Evolutionary conservation across 2,113 vertebrate species (phyloP).

Genomic region (Thunnus maccoyii): DNA sequence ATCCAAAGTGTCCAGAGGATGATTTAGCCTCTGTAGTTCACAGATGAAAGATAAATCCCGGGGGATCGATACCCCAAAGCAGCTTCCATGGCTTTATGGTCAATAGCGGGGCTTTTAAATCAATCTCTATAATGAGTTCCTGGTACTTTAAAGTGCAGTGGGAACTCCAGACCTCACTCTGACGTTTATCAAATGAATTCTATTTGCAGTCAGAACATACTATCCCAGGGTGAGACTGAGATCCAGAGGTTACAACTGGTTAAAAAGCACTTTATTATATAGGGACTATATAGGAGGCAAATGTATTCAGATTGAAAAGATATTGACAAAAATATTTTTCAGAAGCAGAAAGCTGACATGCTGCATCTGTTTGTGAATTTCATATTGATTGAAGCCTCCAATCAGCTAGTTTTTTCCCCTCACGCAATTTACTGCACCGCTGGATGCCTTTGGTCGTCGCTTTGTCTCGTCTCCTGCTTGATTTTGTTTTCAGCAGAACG

Average conservation of each 20-base stretch:
- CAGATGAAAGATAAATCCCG: constrained; percentile 81
- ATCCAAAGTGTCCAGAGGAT: constrained; percentile 67
- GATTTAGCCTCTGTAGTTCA: constrained; percentile 75
- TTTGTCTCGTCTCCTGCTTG: constrained; percentile 50
- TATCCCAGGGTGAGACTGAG: constrained; percentile 62
- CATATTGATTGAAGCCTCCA: constrained; percentile 56
- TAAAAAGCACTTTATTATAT: constrained; percentile 49
- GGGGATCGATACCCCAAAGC: constrained; percentile 77
- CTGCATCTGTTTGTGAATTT: constrained; percentile 57
- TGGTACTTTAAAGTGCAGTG: constrained; percentile 78
- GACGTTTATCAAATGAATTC: constrained; percentile 80
- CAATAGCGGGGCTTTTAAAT: constrained; percentile 83
- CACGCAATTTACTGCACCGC: constrained; percentile 55
- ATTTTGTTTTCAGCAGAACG: constrained; percentile 55
- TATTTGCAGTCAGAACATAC: constrained; percentile 72
- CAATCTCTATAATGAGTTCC: constrained; percentile 85
- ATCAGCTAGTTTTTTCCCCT: constrained; percentile 22
- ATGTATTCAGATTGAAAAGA: constrained; percentile 42
- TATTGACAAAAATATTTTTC: constrained; percentile 53
- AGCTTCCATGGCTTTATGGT: constrained; percentile 79
- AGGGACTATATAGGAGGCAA: not conserved
- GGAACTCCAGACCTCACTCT: constrained; percentile 70
- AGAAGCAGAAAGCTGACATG: constrained; percentile 27
- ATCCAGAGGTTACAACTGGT: constrained; percentile 57
- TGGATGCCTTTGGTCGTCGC: constrained; percentile 48